Percentiles rank a stretch among this genome's conserved stretches.
Evolutionary conservation across 1,140 invertebrate genomes (phyloP).

Genomic region (Myzus persicae): DNA sequence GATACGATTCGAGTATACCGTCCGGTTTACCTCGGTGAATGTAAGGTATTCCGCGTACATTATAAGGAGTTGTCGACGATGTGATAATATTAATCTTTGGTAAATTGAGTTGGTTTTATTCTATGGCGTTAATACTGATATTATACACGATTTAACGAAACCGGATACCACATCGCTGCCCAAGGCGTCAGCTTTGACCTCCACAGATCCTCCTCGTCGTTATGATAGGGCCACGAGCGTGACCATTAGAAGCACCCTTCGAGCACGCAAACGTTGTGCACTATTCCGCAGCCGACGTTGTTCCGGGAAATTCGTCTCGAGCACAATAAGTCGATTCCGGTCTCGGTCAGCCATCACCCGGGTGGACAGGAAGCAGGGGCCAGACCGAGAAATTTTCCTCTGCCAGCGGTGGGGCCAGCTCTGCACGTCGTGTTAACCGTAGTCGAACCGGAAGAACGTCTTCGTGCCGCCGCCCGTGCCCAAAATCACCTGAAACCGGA

Average conservation of each 20-base stretch:
- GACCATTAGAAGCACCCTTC: not conserved
- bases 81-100: not conserved
- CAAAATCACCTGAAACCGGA: conserved; percentile 6
- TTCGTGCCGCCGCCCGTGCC: conserved; percentile 16
- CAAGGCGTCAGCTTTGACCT: not conserved
- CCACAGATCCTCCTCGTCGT: not conserved
- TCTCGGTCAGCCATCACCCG: conserved; percentile 69
- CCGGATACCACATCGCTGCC: no score
- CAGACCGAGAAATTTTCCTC: conserved; percentile 68
- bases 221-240: not conserved
- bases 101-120: not conserved
- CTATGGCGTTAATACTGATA: not conserved
- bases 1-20: not conserved
- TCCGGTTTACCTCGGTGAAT: not conserved
- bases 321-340: conserved; percentile 68
- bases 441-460: conserved; percentile 66
- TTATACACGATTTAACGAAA: not conserved
- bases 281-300: conserved; percentile 70
- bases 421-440: conserved; percentile 67
- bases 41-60: not conserved
- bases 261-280: conserved; percentile 64
- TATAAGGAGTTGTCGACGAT: not conserved
- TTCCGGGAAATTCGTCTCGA: conserved; percentile 73
- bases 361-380: conserved; percentile 66
- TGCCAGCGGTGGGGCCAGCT: conserved; percentile 68